phyloP scores from a whole-genome alignment of 2,113 vertebrate species.

The Boulengeromyrus knoepffleri region DNA sequence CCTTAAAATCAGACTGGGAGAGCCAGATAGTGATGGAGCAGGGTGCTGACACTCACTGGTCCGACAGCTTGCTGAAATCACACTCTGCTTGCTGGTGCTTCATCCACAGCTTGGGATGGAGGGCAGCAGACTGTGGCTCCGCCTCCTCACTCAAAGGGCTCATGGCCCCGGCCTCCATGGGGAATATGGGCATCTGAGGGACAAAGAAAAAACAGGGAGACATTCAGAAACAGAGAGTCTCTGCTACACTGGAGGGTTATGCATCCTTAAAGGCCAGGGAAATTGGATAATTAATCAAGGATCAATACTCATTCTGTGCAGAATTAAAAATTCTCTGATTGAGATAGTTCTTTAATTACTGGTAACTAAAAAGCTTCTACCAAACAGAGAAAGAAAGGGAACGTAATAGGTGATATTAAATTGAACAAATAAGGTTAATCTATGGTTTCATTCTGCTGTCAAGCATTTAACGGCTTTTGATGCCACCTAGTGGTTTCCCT shows the following conservation, averaged over 20 bases:
- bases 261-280: neutral
- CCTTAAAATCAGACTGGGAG: neutral
- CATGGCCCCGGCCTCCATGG: neutral
- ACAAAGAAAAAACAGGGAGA: neutral
- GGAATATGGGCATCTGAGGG: constrained; percentile 34
- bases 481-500: constrained; percentile 20
- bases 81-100: constrained; percentile 46
- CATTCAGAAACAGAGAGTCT: too few relatives aligned
- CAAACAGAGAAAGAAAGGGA: neutral
- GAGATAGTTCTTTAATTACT: neutral
- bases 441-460: neutral
- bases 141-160: constrained; percentile 43
- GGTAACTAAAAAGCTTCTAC: neutral
- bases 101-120: constrained; percentile 26
- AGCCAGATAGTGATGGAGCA: neutral
- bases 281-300: neutral
- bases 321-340: neutral
- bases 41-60: constrained; percentile 59
- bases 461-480: neutral
- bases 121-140: constrained; percentile 25
- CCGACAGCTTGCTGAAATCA: constrained; percentile 49
- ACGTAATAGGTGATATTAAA: neutral
- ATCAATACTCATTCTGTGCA: neutral
- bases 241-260: neutral
- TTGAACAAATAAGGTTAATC: neutral